Evolutionary conservation across 2,113 vertebrate species (phyloP), one percentile per base, ranked within the genome.

Genomic region (Phocoena phocoena): DNA sequence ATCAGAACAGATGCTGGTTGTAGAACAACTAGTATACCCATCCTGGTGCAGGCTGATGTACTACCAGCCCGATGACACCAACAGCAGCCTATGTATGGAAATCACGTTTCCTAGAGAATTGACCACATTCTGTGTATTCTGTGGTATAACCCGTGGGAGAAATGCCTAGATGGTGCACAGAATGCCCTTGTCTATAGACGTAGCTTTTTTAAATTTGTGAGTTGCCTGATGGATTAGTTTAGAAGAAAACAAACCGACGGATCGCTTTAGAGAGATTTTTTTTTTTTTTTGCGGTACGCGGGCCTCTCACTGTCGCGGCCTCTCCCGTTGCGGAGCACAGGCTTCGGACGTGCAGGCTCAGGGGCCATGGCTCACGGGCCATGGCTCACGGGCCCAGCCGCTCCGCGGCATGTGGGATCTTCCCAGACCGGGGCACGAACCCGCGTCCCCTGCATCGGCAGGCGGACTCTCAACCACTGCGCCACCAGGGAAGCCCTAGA

Each of bases 41-140:
- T 31, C 58, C 26, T 13, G 12, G 58, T 10, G 0, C 28, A 5
- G 5, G 11, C 15, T 7, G 68, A 33, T 1, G 1, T 20, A 55
- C 1, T 17, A 50, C 25, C 63, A 36, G n/a, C 14, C 17, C 0
- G 8, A 53, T 0, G 67, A 28, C 6, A 31, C 44, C 28, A 23
- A 21, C 0, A 3, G 26, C 31, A 0, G 4, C 8, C 33, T 53
- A 8, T 5, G n/a, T 6, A 9, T 14, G 1, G 8, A 31, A 11
- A 25, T 36, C 31, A n/a, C 0, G 1, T 31, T 41, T 60, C 92
- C 38, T 9, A 71, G 31, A 20, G 55, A 25, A 77, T 18, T 0
- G 1, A n/a, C 25, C 11, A 28, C 36, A 6, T 11, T 76, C 60
- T 65, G 21, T n/a, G 41, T 85, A 5, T 9, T 21, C 55, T 44